These are phyloP conservation scores for Himalopsyche phryganea DNA, from an alignment of 1,140 invertebrate genomes.

Conservation along the genomic window DNA sequence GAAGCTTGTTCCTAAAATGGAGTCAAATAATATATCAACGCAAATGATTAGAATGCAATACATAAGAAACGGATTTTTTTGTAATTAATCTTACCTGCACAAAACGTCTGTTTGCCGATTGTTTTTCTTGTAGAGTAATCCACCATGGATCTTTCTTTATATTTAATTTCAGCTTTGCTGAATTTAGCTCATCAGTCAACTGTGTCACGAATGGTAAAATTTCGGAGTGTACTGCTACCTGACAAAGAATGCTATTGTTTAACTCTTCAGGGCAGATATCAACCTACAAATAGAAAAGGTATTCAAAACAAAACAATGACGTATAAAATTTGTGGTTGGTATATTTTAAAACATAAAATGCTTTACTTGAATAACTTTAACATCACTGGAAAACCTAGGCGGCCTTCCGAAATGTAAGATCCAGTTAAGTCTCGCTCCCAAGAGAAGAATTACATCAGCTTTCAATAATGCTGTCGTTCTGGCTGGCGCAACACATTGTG, in stretches of 20 bases:
- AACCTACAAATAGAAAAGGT: conserved; percentile 55
- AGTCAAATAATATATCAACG: not conserved
- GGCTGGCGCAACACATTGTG: conserved; percentile 76
- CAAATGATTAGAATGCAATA: not conserved
- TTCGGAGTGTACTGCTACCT: conserved; percentile 77
- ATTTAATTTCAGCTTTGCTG: conserved; percentile 51
- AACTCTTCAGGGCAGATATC: conserved; percentile 89
- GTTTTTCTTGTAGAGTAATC: conserved; percentile 55
- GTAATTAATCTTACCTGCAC: conserved; percentile 48
- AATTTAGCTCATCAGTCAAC: conserved; percentile 56
- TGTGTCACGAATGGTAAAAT: conserved; percentile 66
- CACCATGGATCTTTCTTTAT: conserved; percentile 55
- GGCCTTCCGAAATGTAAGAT: conserved; percentile 92
- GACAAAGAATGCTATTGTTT: conserved; percentile 77
- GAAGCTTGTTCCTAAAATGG: conserved; percentile 31
- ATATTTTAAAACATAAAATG: not conserved
- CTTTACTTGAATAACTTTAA: conserved; percentile 84
- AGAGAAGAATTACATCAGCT: conserved; percentile 83
- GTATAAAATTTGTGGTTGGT: not conserved
- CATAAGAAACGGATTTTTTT: not conserved
- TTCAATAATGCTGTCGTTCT: conserved; percentile 81
- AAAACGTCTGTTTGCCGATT: conserved; percentile 57
- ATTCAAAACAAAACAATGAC: not conserved
- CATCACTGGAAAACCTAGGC: conserved; percentile 77
- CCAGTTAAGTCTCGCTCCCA: conserved; percentile 95